phyloP scores from a whole-genome alignment of 2,113 vertebrate genomes.

The Vireo altiloquus region DNA sequence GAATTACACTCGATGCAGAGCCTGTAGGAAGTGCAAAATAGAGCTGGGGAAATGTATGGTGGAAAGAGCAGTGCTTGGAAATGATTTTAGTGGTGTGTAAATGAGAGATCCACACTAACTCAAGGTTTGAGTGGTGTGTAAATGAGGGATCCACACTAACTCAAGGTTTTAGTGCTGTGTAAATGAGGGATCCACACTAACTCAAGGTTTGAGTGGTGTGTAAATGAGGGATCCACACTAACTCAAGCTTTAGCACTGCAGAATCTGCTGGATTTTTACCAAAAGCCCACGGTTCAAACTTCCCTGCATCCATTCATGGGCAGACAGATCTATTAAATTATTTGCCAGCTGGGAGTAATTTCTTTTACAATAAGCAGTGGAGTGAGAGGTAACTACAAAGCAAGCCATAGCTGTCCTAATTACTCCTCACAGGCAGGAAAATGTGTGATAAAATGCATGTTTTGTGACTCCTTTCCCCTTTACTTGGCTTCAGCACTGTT shows the following conservation, averaged over 20 bases:
- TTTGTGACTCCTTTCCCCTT: constrained; percentile 13
- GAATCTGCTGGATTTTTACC: not conserved
- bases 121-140: too few relatives aligned
- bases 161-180: too few relatives aligned
- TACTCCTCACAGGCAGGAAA: constrained; percentile 7
- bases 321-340: constrained; percentile 31
- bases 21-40: not conserved
- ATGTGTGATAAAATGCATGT: not conserved
- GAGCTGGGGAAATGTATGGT: not conserved
- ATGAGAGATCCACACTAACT: not conserved
- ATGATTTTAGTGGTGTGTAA: not conserved
- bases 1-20: not conserved
- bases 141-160: not conserved
- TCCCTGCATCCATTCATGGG: not conserved
- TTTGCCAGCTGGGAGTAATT: constrained; percentile 26
- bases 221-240: not conserved
- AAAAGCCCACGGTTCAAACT: not conserved
- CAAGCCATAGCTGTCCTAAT: constrained; percentile 25
- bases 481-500: not conserved
- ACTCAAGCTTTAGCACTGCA: not conserved
- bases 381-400: constrained; percentile 6
- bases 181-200: not conserved
- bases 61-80: not conserved
- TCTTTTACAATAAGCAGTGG: constrained; percentile 25
- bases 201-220: not conserved